Evolutionary conservation across 2,888 invertebrate species (phyloP).

Genomic region (Acleris sparsana): DNA sequence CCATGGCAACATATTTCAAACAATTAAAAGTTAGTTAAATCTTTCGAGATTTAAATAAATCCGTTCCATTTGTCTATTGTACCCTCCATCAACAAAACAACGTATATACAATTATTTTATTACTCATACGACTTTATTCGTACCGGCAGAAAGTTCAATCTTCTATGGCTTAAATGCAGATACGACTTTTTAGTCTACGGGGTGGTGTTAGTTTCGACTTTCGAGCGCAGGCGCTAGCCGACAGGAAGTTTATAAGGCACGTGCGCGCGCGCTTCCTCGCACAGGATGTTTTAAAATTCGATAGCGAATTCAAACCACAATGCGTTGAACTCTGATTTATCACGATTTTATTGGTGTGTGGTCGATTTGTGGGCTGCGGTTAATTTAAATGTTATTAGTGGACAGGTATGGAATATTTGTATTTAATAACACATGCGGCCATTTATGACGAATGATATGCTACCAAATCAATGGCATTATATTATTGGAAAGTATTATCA

Average conservation of each 20-base stretch:
- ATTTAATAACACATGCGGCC: background rate
- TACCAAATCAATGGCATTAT: too few relatives aligned
- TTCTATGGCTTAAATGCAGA: too few relatives aligned
- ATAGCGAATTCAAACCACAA: constrained; percentile 50
- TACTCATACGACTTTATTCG: too few relatives aligned
- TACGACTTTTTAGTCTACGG: too few relatives aligned
- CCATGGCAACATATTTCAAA: background rate
- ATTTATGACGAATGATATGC: too few relatives aligned
- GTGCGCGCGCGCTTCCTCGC: constrained; percentile 70
- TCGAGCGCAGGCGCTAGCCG: constrained; percentile 41
- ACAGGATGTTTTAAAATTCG: constrained; percentile 81
- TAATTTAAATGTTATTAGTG: constrained; percentile 40
- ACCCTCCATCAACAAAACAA: too few relatives aligned
- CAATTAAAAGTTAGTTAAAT: constrained; percentile 5
- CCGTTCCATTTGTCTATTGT: constrained; percentile 26
- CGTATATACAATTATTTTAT: too few relatives aligned
- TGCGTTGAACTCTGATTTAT: constrained; percentile 46
- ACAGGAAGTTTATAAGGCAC: constrained; percentile 78
- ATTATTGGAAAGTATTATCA: too few relatives aligned
- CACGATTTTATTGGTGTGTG: constrained; percentile 42
- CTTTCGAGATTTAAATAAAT: constrained; percentile 17
- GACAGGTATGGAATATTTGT: constrained; percentile 34
- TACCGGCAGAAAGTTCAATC: too few relatives aligned
- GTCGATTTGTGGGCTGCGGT: constrained; percentile 40
- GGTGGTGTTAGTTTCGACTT: background rate